Evolutionary conservation across 2,888 invertebrate genomes (phyloP).

Genomic region (Smittia aterrima): DNA sequence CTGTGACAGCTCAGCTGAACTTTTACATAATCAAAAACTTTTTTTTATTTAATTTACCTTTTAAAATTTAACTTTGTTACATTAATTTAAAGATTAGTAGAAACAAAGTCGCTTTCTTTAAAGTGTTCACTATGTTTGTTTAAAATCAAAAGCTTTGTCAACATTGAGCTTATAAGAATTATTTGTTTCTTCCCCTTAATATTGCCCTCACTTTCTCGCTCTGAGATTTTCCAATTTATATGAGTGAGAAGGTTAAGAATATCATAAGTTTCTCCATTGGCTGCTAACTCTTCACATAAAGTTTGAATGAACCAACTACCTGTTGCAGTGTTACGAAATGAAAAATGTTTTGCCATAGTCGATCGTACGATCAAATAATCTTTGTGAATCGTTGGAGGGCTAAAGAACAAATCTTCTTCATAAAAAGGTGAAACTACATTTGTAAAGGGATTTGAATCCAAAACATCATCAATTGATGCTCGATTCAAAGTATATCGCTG

Average conservation of each 20-base stretch:
- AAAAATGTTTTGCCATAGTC: conserved; percentile 56
- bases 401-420: neutral
- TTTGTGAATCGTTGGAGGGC: conserved; percentile 50
- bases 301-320: conserved; percentile 98
- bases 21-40: too few relatives aligned
- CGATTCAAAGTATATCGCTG: too few relatives aligned
- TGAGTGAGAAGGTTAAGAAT: conserved; percentile 83
- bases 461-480: too few relatives aligned
- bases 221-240: conserved; percentile 62
- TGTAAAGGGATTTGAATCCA: too few relatives aligned
- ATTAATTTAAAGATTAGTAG: neutral
- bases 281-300: conserved; percentile 74
- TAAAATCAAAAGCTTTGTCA: conserved; percentile 66
- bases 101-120: neutral
- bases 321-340: conserved; percentile 78
- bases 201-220: conserved; percentile 75
- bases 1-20: too few relatives aligned
- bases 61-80: too few relatives aligned
- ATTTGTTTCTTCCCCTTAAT: conserved; percentile 89
- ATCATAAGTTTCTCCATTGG: conserved; percentile 71
- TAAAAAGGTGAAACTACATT: too few relatives aligned
- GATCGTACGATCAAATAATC: conserved; percentile 59
- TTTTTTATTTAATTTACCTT: too few relatives aligned
- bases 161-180: conserved; percentile 86
- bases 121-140: neutral